Base-by-base conservation (phyloP, 35 echinoderm and acorn worm genomes). In the Chiridota heheva region DNA sequence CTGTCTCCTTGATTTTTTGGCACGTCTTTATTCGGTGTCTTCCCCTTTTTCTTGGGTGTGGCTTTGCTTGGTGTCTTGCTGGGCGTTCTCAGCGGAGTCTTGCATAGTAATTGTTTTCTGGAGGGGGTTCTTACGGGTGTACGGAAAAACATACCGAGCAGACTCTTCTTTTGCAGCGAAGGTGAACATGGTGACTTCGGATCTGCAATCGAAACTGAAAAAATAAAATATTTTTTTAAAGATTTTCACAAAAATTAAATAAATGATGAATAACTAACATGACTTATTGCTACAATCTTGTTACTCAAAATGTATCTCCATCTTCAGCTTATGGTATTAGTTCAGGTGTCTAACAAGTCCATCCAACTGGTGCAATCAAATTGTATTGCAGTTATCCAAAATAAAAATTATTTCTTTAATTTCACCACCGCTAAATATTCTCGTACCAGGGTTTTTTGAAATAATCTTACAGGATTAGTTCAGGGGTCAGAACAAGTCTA, bases 31-130 rank as follows among this genome's bases (percentile, higher is more conserved):
- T n/a, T n/a, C n/a, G n/a, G n/a, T n/a, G n/a, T n/a, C n/a, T n/a
- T n/a, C n/a, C n/a, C n/a, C n/a, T n/a, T n/a, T n/a, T n/a, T n/a
- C n/a, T n/a, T n/a, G n/a, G n/a, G n/a, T n/a, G n/a, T n/a, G n/a
- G n/a, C 67, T 41, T 36, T 42, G 32, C 67, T 24, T 0, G 67
- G 67, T 17, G 67, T 39, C 67, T 70, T 70, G 35, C 67, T 42
- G 27, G 67, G 20, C 67, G 39, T 70, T 36, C 36, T 70, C 12
- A 36, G 2, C 31, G 16, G 8, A 5, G 67, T 36, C 36, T 36
- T 12, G 39, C 44, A 41, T 32, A 36, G 2, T 5, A 42, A 42
- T 2, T 36, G 26, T 41, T 42, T 25, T 36, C 44, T 42, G 36
- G 37, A 70, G 32, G 18, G 27, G 7, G 2, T 7, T 43, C 68